Base-by-base conservation (phyloP, 2,113 vertebrate genomes). In the Phalacrocorax pelagicus region DNA sequence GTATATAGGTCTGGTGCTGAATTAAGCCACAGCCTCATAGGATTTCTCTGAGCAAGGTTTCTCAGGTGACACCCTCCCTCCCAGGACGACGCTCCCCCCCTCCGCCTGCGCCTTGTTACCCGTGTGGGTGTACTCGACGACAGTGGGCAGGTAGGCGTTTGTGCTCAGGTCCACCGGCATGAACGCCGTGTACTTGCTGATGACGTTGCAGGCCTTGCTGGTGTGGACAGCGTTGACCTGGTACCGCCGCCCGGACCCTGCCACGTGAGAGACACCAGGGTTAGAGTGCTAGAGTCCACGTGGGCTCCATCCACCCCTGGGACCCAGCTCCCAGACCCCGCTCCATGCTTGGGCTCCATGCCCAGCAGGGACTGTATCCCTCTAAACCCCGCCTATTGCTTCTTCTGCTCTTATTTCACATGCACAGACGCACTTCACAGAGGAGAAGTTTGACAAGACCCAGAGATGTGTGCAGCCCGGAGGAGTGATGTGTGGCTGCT, bases 141-240 rank as follows among this genome's bases (percentile, higher is more conserved):
- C 77, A 0, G 97, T 98, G 63, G 98, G 99, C 96, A 99, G 97
- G 97, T 99, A 99, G 82, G 96, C 94, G 74, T 98, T 99, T 87
- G 96, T 99, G 98, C 99, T 99, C 87, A 99, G 96, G 92, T 99
- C 99, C 62, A 99, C 98, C 0, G 99, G 99, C 69, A 99, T 89
- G 2, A 99, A 99, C 0, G 97, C 98, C 0, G 99, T 99, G 98
- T 99, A 99, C 96, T 99, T 99, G 98, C 99, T 99, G 96, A 99
- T 98, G 90, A 99, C 59, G 4, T 99, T 99, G 90, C 99, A 99
- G 85, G 99, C 98, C 75, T 99, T 99, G 98, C 99, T 99, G 96
- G 99, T 99, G 93, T 99, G 99, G 80, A 99, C 98, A 2, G 99
- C 98, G 0, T 97, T 99, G 58, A 98, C 79, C 92, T 99, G 99